Conservation (phyloP, 2,888 invertebrate genomes). For the Ypsolopha sequella region DNA sequence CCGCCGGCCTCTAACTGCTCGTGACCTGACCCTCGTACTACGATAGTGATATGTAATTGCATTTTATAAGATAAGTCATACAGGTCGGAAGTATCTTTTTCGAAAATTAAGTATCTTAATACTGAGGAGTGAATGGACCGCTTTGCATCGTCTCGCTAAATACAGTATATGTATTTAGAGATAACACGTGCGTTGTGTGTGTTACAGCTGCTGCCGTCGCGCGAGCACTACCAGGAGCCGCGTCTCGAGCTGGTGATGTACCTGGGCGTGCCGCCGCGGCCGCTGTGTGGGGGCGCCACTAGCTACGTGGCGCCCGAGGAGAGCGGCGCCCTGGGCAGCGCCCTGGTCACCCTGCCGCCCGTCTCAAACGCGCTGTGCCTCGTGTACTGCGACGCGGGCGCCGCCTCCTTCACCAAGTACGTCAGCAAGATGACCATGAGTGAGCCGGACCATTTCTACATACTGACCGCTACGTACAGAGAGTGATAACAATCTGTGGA, state of each 20-base stretch:
- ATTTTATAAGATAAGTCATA: no score
- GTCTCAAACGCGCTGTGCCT: constrained; percentile 77
- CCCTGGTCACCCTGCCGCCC: constrained; percentile 73
- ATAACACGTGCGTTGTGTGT: constrained; percentile 1
- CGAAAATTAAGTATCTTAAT: no score
- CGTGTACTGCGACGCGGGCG: constrained; percentile 69
- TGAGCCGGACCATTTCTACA: constrained; percentile 32
- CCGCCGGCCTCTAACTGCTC: no score
- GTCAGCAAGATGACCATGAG: constrained; percentile 35
- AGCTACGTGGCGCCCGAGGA: constrained; percentile 21
- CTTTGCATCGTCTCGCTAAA: no score
- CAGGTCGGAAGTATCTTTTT: no score
- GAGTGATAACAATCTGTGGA: constrained; percentile 37
- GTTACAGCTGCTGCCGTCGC: constrained; percentile 52
- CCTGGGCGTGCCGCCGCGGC: constrained; percentile 30
- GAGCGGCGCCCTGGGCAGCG: constrained; percentile 23
- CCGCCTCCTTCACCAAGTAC: constrained; percentile 59
- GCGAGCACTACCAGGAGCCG: constrained; percentile 29
- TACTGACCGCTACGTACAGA: constrained; percentile 41
- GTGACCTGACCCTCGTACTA: no score
- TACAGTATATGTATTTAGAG: no score
- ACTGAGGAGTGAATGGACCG: no score
- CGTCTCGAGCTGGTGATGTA: constrained; percentile 42
- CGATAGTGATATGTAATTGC: no score
- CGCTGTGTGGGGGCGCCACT: constrained; percentile 12